A percentile compares a stretch with the other conserved stretches of the same genome.
Evolutionary conservation across 2,888 invertebrate species (phyloP).

Genomic region (Dolomedes plantarius): DNA sequence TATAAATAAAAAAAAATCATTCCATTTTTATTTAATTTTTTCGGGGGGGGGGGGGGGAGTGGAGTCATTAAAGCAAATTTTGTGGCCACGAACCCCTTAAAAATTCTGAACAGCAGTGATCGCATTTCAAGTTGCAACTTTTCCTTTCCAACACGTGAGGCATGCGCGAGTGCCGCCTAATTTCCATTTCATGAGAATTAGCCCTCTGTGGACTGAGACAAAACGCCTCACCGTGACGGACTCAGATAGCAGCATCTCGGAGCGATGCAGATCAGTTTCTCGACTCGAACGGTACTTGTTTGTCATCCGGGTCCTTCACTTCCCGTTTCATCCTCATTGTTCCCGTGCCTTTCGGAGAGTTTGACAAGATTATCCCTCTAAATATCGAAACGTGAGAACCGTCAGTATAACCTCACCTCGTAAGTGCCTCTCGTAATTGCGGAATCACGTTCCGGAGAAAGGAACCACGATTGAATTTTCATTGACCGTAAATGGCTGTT

Average conservation of each 20-base stretch:
- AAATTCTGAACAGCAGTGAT: no score
- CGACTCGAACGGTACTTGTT: neutral
- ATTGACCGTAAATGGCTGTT: neutral
- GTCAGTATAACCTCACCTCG: neutral
- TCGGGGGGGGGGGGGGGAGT: no score
- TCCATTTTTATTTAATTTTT: no score
- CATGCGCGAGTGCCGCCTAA: no score
- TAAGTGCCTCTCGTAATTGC: neutral
- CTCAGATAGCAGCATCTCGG: neutral
- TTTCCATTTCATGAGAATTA: neutral
- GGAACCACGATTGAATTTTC: neutral
- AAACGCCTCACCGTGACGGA: neutral
- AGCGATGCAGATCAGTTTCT: no score
- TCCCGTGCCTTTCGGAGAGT: neutral
- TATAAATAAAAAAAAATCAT: no score
- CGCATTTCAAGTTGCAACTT: no score
- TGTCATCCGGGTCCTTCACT: neutral
- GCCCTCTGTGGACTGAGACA: neutral
- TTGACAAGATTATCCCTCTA: neutral
- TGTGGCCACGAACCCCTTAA: no score
- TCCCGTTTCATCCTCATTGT: slow-evolving; percentile 4
- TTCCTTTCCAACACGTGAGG: no score
- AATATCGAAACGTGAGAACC: neutral
- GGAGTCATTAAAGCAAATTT: no score
- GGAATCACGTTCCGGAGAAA: neutral